Evolutionary conservation across 2,888 invertebrate species (phyloP).

Genomic region (Amiota minor): DNA sequence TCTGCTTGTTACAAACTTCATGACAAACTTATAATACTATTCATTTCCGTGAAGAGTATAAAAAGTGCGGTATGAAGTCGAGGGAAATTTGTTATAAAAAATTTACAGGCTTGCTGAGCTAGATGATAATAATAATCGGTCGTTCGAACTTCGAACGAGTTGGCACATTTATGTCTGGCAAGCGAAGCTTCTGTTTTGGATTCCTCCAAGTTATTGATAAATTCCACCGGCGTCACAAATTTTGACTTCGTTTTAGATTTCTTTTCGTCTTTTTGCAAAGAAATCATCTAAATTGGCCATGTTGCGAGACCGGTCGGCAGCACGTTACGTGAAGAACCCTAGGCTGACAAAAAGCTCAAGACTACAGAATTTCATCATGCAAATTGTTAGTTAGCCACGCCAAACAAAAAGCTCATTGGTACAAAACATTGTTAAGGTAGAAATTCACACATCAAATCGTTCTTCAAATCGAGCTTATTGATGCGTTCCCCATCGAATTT

Average conservation of each 20-base stretch:
- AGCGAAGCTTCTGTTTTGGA: constrained; percentile 66
- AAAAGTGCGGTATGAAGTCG: constrained; percentile 41
- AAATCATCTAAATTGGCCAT: constrained; percentile 98
- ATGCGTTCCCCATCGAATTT: no score
- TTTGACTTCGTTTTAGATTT: constrained; percentile 85
- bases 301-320: constrained; percentile 26
- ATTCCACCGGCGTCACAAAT: constrained; percentile 89
- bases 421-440: no score
- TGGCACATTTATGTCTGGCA: constrained; percentile 38
- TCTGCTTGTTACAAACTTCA: no score
- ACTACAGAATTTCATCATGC: no score
- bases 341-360: no score
- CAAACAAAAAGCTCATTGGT: no score
- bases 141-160: constrained; percentile 70
- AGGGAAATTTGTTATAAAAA: constrained; percentile 37
- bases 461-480: no score
- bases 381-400: no score
- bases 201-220: constrained; percentile 89
- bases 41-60: no score
- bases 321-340: background rate
- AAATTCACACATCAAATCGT: no score
- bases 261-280: constrained; percentile 97
- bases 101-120: constrained; percentile 25
- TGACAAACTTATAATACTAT: no score
- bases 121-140: background rate